Base-by-base conservation (phyloP, 2,797 vertebrate species). In the Paratrypauchen microcephalus region DNA sequence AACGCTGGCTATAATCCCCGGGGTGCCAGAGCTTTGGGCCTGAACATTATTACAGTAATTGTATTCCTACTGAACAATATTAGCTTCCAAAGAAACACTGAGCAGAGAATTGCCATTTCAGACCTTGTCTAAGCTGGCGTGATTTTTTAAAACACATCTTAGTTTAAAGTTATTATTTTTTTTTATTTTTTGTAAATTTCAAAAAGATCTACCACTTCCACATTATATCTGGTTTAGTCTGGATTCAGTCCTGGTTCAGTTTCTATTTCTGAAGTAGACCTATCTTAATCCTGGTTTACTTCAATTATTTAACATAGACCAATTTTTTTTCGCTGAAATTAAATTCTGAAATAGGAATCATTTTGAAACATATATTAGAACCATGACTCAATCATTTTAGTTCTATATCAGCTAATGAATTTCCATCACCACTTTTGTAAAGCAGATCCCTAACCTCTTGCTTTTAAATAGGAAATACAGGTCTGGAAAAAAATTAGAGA, bases 1-100 rank as follows among this genome's bases (percentile, higher is more conserved):
- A 73, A 81, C 75, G 21, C 28, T 68, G 57, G 66, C 70, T 75
- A 13, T 57, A 16, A 52, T 85, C 81, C 73, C 77, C 30, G 54
- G 45, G 68, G 78, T 63, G 59, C 72, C 72, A 26, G 13, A 28
- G 71, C 73, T 81, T 39, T 24, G 41, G 66, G 74, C 64, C 71
- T 76, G 85, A 71, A 74, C 75, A 74, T 66, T 65, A 76, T 72
- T 80, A 74, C 9, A 75, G 63, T 64, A 73, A 80, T 74, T 83
- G 66, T 55, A 71, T 71, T 76, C 39, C n/a, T 60, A 47, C 45
- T 23, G 30, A 78, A 75, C 68, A 78, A 71, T 59, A 9, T 60
- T 66, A 9, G 69, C 62, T 68, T 58, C 21, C 18, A 70, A 24
- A 55, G 41, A 66, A 75, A 75, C 62, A 77, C 13, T 9, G 39